Base-by-base conservation (phyloP, 2,888 invertebrate species). In the Cataglyphis albicans region DNA sequence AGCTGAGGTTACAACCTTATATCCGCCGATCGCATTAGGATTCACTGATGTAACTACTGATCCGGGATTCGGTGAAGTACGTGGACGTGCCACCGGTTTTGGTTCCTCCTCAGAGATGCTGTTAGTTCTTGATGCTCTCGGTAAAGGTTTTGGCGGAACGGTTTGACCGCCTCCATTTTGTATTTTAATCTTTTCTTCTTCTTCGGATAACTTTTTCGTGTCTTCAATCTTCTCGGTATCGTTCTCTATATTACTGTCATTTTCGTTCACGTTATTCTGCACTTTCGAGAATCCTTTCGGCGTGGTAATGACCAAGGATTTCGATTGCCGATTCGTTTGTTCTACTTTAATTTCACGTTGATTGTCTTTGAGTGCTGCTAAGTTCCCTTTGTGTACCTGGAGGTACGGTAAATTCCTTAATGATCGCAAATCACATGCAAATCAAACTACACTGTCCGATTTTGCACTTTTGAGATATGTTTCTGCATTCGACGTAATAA, bases 121-220 rank as follows among this genome's bases (percentile, higher is more conserved):
- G 91, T 96, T 96, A 61, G 96, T 96, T 90, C 97, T 95, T 64
- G 96, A 97, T 0, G 97, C 97, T 90, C 98, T 96, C 0, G 98
- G 98, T 95, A 98, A 95, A 18, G 98, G 98, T 93, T 98, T 98
- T 0, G 98, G 98, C 1, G 97, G 97, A 67, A 96, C 95, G 0
- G 95, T 92, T 10, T 95, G 95, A 0, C 92, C n/a, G n/a, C 52
- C 92, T 0, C 94, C 94, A 85, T 95, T 95, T 81, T 95, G 94
- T 81, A 93, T 91, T 81, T 94, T 94, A 4, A 75, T 87, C 76
- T 92, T 93, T 3, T 94, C 94, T 10, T 94, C 93, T 63, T 94
- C 90, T 21, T 93, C 93, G 4, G 85, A 73, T 84, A 85, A 82
- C 83, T 93, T 89, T 87, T 92, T 92, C 10, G 86, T 75, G 4